Evolutionary conservation across 2,113 vertebrate genomes (phyloP), one percentile per base, ranked within the genome.

Genomic region (Xyrauchen texanus): DNA sequence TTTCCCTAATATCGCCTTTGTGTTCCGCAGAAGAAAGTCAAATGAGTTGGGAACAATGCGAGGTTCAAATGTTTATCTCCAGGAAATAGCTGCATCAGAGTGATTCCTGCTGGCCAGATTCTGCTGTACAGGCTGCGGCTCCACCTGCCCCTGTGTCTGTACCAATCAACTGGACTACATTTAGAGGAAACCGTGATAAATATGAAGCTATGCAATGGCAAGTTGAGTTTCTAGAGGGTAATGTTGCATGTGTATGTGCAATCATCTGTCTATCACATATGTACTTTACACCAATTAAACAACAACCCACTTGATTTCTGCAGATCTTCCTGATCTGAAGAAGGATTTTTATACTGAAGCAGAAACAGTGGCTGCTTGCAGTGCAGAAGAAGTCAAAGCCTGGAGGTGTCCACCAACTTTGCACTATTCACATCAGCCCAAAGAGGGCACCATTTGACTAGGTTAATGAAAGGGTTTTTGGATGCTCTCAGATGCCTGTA

Each of bases 281-380:
- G 21, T 34, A 34, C 21, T 34, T 34, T 7, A 58, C 5, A 34
- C 52, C 45, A 8, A 15, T 71, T 71, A 10, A 34, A 57, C 63
- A 9, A 58, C 10, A 46, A 5, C 34, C 7, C 3, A 58, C 46
- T 8, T 55, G 65, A 10, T 52, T 53, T 10, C 21, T 77, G 61
- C 67, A 99, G 97, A 90, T 80, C 90, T 97, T 44, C 94, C 96
- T 78, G 91, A 93, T 49, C 82, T 99, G 81, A 93, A 93, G 88
- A 99, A 97, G 90, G 89, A 92, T 42, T 98, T 99, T 86, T 99
- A 99, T 82, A 86, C 82, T 16, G 96, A 97, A 81, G 93, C 93
- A 0, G 16, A 88, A 71, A 87, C 87, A 15, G 94, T 95, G 61
- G 90, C 93, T 4, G 85, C 84, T 34, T 94, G 96, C 90, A 92